These are phyloP conservation scores for Eleginops maclovinus DNA, from an alignment of 2,113 vertebrate genomes.

Conservation along the genomic window DNA sequence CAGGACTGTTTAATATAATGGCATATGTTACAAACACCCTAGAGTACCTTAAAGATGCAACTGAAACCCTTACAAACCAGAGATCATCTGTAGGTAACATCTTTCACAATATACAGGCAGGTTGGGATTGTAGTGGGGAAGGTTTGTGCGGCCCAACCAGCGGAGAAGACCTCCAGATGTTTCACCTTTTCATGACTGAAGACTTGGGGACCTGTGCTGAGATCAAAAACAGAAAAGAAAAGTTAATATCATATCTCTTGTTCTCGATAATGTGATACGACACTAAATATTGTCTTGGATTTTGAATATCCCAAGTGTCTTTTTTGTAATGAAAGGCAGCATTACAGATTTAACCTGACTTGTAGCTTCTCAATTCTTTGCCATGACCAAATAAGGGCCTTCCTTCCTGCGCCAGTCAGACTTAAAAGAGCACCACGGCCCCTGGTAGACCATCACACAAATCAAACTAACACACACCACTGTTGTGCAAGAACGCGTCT, in stretches of 20 bases:
- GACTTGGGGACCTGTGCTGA: not conserved
- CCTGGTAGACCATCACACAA: too few relatives aligned
- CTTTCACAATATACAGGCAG: conserved; percentile 42
- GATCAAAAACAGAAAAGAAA: not conserved
- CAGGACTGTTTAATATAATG: not conserved
- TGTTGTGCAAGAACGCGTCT: too few relatives aligned
- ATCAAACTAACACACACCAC: too few relatives aligned
- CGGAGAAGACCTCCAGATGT: not conserved
- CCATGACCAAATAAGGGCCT: too few relatives aligned
- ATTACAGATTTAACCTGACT: too few relatives aligned
- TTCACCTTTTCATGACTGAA: conserved; percentile 1
- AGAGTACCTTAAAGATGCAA: conserved; percentile 34
- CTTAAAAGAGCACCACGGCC: too few relatives aligned
- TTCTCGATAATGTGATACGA: too few relatives aligned
- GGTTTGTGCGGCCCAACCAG: conserved; percentile 23
- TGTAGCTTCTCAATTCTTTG: too few relatives aligned
- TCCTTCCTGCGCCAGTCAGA: too few relatives aligned
- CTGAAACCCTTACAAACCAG: conserved; percentile 33
- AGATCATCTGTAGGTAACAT: conserved; percentile 30
- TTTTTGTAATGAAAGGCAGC: too few relatives aligned
- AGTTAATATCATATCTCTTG: conserved; percentile 1
- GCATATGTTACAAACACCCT: conserved; percentile 23
- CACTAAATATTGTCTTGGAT: too few relatives aligned
- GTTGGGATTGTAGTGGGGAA: conserved; percentile 7
- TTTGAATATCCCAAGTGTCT: too few relatives aligned